Conservation (phyloP, 2,888 invertebrate genomes). For the Meganola albula region DNA sequence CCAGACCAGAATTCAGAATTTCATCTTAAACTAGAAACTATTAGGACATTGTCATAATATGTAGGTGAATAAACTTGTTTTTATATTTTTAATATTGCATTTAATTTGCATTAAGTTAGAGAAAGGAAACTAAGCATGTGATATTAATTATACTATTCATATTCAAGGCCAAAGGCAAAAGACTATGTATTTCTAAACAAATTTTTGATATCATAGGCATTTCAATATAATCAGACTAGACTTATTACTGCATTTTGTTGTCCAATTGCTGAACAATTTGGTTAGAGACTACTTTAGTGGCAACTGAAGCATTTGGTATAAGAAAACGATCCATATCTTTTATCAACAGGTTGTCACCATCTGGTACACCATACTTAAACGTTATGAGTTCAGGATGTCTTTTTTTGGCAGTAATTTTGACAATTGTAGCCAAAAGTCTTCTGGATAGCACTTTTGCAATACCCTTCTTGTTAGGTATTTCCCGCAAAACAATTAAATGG, state of each 20-base stretch:
- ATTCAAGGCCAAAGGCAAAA: too few species aligned
- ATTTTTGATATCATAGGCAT: too few species aligned
- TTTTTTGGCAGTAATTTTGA: constrained; percentile 98
- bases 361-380: constrained; percentile 94
- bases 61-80: too few species aligned
- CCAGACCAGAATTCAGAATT: too few species aligned
- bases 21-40: too few species aligned
- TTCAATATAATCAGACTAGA: too few species aligned
- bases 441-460: constrained; percentile 91
- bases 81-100: too few species aligned
- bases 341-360: constrained; percentile 87
- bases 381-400: constrained; percentile 97
- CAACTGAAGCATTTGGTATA: constrained; percentile 93
- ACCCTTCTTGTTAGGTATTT: constrained; percentile 85
- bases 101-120: too few species aligned
- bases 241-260: constrained; percentile 39
- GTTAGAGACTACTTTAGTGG: constrained; percentile 92
- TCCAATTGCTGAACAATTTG: constrained; percentile 82
- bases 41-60: too few species aligned
- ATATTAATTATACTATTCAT: too few species aligned
- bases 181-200: too few species aligned
- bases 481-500: constrained; percentile 91
- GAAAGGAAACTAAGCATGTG: too few species aligned
- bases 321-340: constrained; percentile 94
- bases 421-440: constrained; percentile 92